A percentile compares a stretch with the other conserved stretches of the same genome.
Conservation (phyloP, 64 coral and sea anemone genomes). For the Pocillopora verrucosa region DNA sequence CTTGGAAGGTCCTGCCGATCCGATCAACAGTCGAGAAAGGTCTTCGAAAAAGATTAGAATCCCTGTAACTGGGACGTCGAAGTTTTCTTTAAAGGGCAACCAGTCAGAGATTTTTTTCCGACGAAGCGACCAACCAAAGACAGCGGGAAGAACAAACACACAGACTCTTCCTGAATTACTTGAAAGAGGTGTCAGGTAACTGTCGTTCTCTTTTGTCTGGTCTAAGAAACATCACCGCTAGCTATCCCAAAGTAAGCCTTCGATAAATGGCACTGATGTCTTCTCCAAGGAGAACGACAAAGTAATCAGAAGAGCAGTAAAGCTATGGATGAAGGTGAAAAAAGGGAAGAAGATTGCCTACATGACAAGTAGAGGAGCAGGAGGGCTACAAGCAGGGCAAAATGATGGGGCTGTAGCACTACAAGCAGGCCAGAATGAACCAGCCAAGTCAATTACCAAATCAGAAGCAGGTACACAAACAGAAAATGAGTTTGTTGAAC, state of each 20-base stretch:
- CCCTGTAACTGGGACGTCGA: too few relatives aligned
- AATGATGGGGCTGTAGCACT: neutral
- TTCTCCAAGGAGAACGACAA: slow-evolving; percentile 25
- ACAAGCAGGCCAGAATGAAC: too few relatives aligned
- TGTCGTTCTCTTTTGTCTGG: neutral
- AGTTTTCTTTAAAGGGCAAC: too few relatives aligned
- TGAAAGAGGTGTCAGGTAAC: slow-evolving; percentile 37
- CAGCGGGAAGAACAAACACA: slow-evolving; percentile 9
- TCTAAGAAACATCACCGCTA: neutral
- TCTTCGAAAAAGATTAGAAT: too few relatives aligned
- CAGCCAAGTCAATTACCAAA: slow-evolving; percentile 1
- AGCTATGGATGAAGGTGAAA: slow-evolving; percentile 42
- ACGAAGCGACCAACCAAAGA: neutral
- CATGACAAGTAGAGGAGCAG: slow-evolving; percentile 13
- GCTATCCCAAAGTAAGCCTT: neutral
- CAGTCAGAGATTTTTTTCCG: neutral
- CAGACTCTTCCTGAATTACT: slow-evolving; percentile 18
- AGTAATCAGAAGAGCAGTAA: slow-evolving; percentile 37
- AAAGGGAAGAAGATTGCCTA: neutral
- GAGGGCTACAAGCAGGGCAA: slow-evolving; percentile 18
- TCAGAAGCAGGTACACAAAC: slow-evolving; percentile 23
- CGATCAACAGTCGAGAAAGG: too few relatives aligned
- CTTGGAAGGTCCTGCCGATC: too few relatives aligned
- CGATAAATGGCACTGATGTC: slow-evolving; percentile 26
- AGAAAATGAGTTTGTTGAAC: slow-evolving; percentile 1